These are phyloP conservation scores for Hippoglossus stenolepis DNA, from an alignment of 2,113 vertebrate genomes.

Conservation along the genomic window DNA sequence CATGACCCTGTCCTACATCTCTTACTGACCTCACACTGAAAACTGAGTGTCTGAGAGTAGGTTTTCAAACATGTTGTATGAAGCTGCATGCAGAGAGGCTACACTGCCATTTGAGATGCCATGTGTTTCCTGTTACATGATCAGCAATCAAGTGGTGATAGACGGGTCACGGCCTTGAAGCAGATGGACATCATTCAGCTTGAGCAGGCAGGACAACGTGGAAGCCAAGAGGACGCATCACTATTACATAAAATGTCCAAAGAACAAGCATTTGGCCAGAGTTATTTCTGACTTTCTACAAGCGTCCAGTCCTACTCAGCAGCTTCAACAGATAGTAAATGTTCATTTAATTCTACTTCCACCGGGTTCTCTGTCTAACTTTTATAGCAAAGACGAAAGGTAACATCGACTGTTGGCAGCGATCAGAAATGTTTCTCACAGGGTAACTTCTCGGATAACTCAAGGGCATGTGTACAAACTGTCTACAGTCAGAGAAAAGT, in stretches of 20 bases:
- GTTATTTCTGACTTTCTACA: too few relatives aligned
- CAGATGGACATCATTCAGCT: conserved; percentile 42
- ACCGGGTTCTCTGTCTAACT: neutral
- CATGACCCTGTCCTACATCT: too few relatives aligned
- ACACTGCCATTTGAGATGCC: neutral
- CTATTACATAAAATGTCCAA: conserved; percentile 12
- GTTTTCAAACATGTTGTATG: neutral
- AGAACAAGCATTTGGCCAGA: too few relatives aligned
- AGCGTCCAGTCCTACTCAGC: neutral
- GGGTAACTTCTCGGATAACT: neutral
- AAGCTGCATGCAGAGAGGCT: neutral
- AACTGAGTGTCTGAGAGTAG: too few relatives aligned
- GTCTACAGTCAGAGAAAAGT: neutral
- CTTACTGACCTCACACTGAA: too few relatives aligned
- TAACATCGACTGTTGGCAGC: neutral
- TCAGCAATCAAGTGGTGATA: conserved; percentile 7
- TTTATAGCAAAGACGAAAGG: neutral
- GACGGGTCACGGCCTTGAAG: conserved; percentile 23
- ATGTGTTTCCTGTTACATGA: conserved; percentile 4
- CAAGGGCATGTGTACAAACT: conserved; percentile 3
- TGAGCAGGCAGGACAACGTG: conserved; percentile 8
- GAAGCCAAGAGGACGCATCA: neutral
- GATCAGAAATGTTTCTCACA: neutral
- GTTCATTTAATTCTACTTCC: neutral
- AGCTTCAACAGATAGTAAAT: neutral